phyloP scores from a whole-genome alignment of 2,888 invertebrate genomes.

The Pachydiplax longipennis region DNA sequence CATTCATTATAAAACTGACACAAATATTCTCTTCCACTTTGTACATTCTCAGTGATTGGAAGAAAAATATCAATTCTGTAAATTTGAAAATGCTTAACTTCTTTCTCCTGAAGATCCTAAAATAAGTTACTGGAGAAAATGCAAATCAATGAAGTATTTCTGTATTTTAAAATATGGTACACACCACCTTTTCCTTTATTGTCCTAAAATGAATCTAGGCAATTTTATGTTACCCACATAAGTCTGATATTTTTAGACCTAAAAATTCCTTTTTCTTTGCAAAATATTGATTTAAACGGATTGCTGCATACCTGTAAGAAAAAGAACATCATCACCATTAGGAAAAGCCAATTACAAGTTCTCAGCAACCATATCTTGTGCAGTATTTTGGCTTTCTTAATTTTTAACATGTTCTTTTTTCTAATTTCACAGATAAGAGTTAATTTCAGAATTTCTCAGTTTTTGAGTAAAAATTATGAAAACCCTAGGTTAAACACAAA shows the following conservation, averaged over 20 bases:
- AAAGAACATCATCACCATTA: too few species aligned
- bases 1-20: background rate
- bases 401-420: too few species aligned
- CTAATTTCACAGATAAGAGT: too few species aligned
- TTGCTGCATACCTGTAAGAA: conserved; percentile 69
- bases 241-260: conserved; percentile 49
- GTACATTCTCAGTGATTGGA: background rate
- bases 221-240: background rate
- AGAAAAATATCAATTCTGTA: background rate
- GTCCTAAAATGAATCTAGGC: background rate
- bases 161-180: background rate
- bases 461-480: too few species aligned
- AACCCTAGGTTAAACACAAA: too few species aligned
- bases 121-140: background rate
- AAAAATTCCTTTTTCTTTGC: conserved; percentile 68
- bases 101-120: background rate
- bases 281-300: conserved; percentile 77
- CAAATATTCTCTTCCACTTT: background rate
- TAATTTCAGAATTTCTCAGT: too few species aligned
- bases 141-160: background rate
- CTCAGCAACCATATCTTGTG: too few species aligned
- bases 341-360: too few species aligned
- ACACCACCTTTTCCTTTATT: background rate
- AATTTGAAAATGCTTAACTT: background rate
- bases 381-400: too few species aligned